phyloP scores from a whole-genome alignment of 2,113 vertebrate genomes.

The Globicephala melas region DNA sequence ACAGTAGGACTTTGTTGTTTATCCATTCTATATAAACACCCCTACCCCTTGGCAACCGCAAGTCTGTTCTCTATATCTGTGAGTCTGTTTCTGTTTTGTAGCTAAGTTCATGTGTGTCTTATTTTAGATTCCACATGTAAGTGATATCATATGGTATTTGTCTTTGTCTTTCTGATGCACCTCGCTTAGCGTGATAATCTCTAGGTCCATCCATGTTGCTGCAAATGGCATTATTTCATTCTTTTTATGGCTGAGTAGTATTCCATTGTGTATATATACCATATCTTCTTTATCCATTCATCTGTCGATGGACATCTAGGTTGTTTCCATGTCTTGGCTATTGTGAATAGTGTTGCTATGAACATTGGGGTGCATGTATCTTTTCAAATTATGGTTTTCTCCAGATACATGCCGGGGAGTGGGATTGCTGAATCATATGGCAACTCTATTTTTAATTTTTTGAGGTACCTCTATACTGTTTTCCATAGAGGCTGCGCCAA shows the following conservation, averaged over 20 bases:
- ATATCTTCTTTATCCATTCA: neutral
- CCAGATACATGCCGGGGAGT: neutral
- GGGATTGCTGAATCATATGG: neutral
- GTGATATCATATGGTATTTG: neutral
- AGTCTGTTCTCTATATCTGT: neutral
- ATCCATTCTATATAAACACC: neutral
- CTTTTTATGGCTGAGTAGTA: neutral
- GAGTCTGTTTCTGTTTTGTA: neutral
- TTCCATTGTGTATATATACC: neutral
- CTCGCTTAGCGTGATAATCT: neutral
- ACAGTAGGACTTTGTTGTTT: neutral
- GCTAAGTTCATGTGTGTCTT: neutral
- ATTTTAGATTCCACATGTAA: neutral
- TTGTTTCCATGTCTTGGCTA: neutral
- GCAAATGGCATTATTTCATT: neutral
- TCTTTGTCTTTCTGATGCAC: neutral
- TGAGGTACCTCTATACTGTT: neutral
- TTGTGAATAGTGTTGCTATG: neutral
- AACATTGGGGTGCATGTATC: neutral
- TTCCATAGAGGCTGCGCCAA: neutral
- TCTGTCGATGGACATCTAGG: neutral
- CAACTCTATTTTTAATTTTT: neutral
- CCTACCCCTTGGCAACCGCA: neutral
- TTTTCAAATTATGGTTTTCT: neutral
- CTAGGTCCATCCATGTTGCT: neutral